These are phyloP conservation scores for Chinchilla lanigera DNA, from an alignment of 2,113 vertebrate genomes.

Conservation along the genomic window DNA sequence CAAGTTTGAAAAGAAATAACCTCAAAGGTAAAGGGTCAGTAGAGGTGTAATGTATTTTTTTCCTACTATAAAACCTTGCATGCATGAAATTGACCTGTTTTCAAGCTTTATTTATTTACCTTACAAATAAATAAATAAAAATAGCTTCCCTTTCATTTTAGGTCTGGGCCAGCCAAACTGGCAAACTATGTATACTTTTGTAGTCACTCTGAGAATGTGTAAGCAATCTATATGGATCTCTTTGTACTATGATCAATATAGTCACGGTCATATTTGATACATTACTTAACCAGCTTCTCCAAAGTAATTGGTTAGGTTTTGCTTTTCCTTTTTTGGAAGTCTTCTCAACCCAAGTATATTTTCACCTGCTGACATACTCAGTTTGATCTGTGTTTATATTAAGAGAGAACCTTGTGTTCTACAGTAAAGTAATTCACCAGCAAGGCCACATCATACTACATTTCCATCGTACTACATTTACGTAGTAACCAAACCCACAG, in stretches of 20 bases:
- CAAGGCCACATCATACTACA: background rate
- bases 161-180: constrained; percentile 48
- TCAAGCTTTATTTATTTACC: constrained; percentile 67
- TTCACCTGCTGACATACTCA: constrained; percentile 39
- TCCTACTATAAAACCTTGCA: background rate
- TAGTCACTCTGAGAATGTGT: constrained; percentile 16
- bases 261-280: background rate
- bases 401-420: background rate
- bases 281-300: constrained; percentile 12
- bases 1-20: constrained; percentile 71
- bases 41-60: constrained; percentile 37
- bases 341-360: constrained; percentile 20
- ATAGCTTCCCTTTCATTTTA: constrained; percentile 45
- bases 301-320: constrained; percentile 10
- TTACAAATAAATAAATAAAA: constrained; percentile 70
- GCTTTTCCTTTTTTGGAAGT: background rate
- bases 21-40: constrained; percentile 47
- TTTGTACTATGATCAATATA: background rate
- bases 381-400: constrained; percentile 20
- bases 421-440: background rate
- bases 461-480: background rate
- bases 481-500: background rate
- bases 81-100: constrained; percentile 69
- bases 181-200: constrained; percentile 42
- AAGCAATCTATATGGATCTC: constrained; percentile 22